Conservation (phyloP, 1,140 invertebrate species). For the Argopecten irradians region DNA sequence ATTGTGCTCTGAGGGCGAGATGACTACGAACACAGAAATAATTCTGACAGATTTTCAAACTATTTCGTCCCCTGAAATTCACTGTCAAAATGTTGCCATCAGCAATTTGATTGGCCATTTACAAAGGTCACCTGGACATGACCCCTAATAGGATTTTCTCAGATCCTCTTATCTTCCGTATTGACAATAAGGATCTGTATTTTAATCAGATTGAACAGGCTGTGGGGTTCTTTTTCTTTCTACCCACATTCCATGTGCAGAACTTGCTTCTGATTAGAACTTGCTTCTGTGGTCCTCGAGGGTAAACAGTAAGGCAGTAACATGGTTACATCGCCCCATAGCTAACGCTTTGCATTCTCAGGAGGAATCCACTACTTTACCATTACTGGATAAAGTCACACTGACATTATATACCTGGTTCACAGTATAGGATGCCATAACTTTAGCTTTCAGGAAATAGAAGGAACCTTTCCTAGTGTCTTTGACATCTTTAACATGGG, state of each 20-base stretch:
- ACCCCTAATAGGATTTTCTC: no score
- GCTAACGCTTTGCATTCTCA: conserved; percentile 31
- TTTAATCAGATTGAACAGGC: no score
- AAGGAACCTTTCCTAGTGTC: conserved; percentile 5
- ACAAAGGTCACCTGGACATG: no score
- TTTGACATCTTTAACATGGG: conserved; percentile 41
- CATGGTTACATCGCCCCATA: conserved; percentile 42
- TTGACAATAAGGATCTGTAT: no score
- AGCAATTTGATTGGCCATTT: no score
- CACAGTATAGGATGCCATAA: conserved; percentile 37
- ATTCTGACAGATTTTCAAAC: no score
- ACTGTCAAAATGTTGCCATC: no score
- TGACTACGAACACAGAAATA: no score
- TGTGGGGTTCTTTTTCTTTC: conserved; percentile 32
- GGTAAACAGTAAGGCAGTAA: conserved; percentile 39
- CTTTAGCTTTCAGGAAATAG: conserved; percentile 39
- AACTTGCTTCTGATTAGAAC: not conserved
- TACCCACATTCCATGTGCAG: conserved; percentile 29
- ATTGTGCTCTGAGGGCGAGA: no score
- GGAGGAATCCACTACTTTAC: conserved; percentile 42
- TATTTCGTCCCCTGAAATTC: no score
- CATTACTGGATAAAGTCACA: conserved; percentile 24
- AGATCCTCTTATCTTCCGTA: no score
- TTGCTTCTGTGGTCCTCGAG: conserved; percentile 27
- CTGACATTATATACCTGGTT: conserved; percentile 17